phyloP scores from a whole-genome alignment of 1,140 invertebrate species.

The Papilio polyxenes region DNA sequence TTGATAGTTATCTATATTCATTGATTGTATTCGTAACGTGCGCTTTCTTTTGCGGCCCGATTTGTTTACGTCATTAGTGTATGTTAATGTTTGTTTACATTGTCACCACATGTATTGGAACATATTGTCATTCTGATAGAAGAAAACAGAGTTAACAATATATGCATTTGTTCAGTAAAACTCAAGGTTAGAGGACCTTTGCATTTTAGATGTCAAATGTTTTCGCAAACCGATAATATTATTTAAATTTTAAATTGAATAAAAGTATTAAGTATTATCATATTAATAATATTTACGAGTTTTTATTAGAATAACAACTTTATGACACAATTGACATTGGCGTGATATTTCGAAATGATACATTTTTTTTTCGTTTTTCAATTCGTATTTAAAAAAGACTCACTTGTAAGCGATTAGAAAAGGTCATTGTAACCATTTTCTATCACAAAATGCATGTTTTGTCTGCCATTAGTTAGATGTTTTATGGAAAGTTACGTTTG shows the following conservation, averaged over 20 bases:
- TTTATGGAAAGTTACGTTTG: conserved; percentile 30
- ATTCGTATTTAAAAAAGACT: not conserved
- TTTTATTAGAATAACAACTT: not conserved
- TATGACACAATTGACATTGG: not conserved
- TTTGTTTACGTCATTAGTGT: conserved; percentile 18
- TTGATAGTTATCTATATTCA: conserved; percentile 48
- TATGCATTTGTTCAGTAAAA: not conserved
- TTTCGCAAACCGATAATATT: not conserved
- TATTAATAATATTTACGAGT: not conserved
- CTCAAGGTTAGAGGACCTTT: not conserved
- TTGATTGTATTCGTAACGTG: conserved; percentile 25
- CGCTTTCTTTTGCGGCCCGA: conserved; percentile 31
- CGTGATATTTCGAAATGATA: not conserved
- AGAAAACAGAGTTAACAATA: too few species aligned
- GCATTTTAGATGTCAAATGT: not conserved
- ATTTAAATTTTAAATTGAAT: not conserved
- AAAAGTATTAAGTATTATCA: not conserved
- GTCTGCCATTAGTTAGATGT: conserved; percentile 5
- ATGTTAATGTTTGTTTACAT: not conserved
- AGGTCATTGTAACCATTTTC: conserved; percentile 21
- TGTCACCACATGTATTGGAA: not conserved
- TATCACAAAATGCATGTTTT: not conserved
- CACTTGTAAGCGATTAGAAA: not conserved
- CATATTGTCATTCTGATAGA: not conserved
- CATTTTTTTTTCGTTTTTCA: not conserved